Conservation (phyloP, 2,888 invertebrate species). For the Pseudococcus viburni region DNA sequence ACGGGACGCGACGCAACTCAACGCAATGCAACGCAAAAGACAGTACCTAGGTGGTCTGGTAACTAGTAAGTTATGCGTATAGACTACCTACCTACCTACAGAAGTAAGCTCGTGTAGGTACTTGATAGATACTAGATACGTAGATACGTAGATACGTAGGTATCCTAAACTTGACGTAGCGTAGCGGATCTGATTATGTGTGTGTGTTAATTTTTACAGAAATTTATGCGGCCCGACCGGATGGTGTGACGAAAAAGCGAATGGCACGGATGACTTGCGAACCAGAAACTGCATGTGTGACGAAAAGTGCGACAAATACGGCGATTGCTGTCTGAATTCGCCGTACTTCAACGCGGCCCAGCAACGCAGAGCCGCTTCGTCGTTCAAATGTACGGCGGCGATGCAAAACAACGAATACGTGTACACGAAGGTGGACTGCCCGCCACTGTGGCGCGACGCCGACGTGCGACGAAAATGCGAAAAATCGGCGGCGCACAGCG, state of each 20-base stretch:
- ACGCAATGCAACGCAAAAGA: too few species aligned
- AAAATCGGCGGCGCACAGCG: slow-evolving; percentile 68
- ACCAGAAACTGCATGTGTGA: slow-evolving; percentile 72
- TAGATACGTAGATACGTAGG: too few species aligned
- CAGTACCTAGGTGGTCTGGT: too few species aligned
- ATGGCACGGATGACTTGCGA: not conserved
- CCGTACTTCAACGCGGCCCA: slow-evolving; percentile 69
- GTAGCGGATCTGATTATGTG: too few species aligned
- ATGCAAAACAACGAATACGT: slow-evolving; percentile 71
- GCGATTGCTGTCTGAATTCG: slow-evolving; percentile 73
- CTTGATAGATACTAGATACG: too few species aligned
- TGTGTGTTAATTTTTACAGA: slow-evolving; percentile 10
- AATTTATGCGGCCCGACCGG: not conserved
- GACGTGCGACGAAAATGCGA: slow-evolving; percentile 69
- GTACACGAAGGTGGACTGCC: slow-evolving; percentile 72
- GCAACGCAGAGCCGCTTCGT: slow-evolving; percentile 70
- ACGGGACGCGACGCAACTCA: too few species aligned
- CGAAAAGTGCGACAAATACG: slow-evolving; percentile 71
- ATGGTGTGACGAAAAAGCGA: not conserved
- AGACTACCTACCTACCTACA: too few species aligned
- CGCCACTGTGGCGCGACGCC: slow-evolving; percentile 70
- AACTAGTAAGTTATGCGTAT: too few species aligned
- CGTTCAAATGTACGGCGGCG: slow-evolving; percentile 71
- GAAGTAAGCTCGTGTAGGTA: too few species aligned
- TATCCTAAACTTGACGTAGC: too few species aligned